Base-by-base conservation (phyloP, 2,888 invertebrate species). In the Hirtodrosophila confusa region DNA sequence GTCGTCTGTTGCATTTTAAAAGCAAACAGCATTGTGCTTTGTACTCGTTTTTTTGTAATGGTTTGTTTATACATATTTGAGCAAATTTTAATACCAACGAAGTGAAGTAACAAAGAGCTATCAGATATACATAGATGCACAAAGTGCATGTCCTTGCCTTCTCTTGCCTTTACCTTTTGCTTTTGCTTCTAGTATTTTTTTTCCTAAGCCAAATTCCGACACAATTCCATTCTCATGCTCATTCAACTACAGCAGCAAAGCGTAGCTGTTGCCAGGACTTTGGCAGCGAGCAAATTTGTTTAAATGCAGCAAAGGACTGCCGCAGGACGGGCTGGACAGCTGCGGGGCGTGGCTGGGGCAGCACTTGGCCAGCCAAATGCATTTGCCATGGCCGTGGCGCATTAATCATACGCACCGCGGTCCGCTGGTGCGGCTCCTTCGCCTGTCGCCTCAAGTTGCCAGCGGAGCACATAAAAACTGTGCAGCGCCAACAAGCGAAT, bases 351-450 rank as follows among this genome's bases (percentile, higher is more conserved):
- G 41, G 48, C 37, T 31, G 8, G 33, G 27, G 24, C 27, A 47
- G 17, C 41, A 50, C 8, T 51, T 61, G 61, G 45, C 45, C 47
- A 62, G 39, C 69, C 68, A 75, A 55, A 58, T 76, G 67, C 67
- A 67, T 44, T 75, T 75, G 66, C 56, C 37, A 50, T 47, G 47
- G 47, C 43, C 49, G 29, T 51, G 53, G 57, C 64, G 66, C 70
- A 78, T 76, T 76, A 76, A 78, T 78, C 78, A 76, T 76, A 76
- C 78, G 76, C 76, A 76, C 75, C 61, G 61, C 64, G 35, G 76
- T 70, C 76, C 74, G 71, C 41, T 49, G 37, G 50, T 37, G 50
- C 50, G 10, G 24, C 10, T 66, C 48, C 35, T 23, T 43, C 12
- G 39, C 35, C 29, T 49, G 60, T 50, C 44, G 68, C 44, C 40